phyloP scores from a whole-genome alignment of 2,797 vertebrate species.

The Loriculus beryllinus region DNA sequence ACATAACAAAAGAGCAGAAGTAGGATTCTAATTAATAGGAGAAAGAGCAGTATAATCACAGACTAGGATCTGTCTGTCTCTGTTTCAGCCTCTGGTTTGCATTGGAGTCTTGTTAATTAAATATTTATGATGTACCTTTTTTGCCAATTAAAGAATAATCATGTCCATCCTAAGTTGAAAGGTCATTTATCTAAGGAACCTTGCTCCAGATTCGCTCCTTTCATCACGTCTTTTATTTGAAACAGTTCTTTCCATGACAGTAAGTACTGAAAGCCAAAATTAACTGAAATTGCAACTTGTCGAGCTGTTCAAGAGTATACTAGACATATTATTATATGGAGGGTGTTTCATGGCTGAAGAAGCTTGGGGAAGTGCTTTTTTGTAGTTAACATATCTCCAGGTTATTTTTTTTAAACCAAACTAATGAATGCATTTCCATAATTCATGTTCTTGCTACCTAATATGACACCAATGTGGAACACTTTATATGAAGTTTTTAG shows the following conservation, averaged over 20 bases:
- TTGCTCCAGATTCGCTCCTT: background rate
- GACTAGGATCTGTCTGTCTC: background rate
- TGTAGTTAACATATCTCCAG: background rate
- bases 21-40: background rate
- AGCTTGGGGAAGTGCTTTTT: background rate
- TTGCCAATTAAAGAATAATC: conserved; percentile 4
- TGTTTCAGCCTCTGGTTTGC: background rate
- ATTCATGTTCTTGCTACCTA: background rate
- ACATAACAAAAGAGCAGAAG: background rate
- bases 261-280: background rate
- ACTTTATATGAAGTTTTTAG: background rate
- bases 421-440: background rate
- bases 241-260: background rate
- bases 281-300: conserved; percentile 23
- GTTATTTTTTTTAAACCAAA: background rate
- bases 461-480: background rate
- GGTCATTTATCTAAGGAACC: background rate
- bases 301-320: background rate
- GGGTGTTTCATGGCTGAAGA: background rate
- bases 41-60: background rate
- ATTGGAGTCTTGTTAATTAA: background rate
- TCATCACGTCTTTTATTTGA: background rate
- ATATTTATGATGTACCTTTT: background rate
- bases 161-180: background rate
- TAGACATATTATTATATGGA: background rate